Percentiles rank a stretch among this genome's conserved stretches.
Conservation (phyloP, 2,113 vertebrate genomes). For the Phrynosoma platyrhinos region DNA sequence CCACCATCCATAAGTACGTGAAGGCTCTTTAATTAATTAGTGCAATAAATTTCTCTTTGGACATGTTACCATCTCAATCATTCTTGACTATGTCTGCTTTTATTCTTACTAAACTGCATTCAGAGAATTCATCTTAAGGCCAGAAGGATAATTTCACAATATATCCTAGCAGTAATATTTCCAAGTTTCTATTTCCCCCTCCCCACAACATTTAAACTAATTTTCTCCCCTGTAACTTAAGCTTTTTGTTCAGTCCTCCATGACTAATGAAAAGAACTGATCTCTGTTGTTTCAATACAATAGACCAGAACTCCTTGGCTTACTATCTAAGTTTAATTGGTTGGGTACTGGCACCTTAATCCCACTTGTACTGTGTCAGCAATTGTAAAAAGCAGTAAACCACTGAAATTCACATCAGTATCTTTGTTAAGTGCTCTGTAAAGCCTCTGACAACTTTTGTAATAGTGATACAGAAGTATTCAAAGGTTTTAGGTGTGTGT, state of each 20-base stretch:
- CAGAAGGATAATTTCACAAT: conserved; percentile 19
- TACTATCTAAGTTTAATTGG: conserved; percentile 42
- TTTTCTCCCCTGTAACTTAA: conserved; percentile 32
- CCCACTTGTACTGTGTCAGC: neutral
- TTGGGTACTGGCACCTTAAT: conserved; percentile 19
- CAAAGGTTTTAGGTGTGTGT: neutral
- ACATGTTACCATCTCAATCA: conserved; percentile 14
- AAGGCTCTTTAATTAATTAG: conserved; percentile 19
- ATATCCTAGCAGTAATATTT: neutral
- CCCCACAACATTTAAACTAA: conserved; percentile 19
- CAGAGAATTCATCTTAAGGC: conserved; percentile 21
- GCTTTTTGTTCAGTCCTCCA: conserved; percentile 23
- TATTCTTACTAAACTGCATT: conserved; percentile 34
- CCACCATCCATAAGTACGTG: neutral
- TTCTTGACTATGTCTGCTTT: conserved; percentile 25
- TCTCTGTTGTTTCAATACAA: conserved; percentile 56
- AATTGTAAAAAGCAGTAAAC: conserved; percentile 35
- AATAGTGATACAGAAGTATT: conserved; percentile 7
- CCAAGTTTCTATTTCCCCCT: neutral
- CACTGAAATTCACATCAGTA: conserved; percentile 22
- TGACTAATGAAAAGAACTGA: conserved; percentile 59
- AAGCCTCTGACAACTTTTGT: conserved; percentile 12
- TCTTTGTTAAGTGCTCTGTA: conserved; percentile 6
- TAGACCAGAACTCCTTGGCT: conserved; percentile 52
- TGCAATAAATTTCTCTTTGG: neutral